Evolutionary conservation across 2,113 vertebrate genomes (phyloP).

Genomic region (Takifugu bimaculatus): DNA sequence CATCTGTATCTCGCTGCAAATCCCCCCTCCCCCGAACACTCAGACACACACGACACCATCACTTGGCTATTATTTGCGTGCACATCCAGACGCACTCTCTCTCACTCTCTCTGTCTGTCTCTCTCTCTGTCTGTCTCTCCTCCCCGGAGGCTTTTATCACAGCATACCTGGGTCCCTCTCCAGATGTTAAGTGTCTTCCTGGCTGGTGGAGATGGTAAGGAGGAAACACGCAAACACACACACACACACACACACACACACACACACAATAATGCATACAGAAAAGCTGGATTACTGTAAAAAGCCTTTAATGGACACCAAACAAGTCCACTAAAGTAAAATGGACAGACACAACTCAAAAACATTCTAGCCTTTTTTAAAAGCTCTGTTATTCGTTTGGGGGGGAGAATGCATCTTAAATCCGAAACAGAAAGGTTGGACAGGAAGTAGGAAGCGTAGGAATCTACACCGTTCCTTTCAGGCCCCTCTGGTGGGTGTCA

Average conservation of each 20-base stretch:
- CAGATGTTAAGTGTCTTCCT: conserved; percentile 51
- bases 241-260: conserved; percentile 13
- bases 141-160: conserved; percentile 47
- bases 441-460: too few relatives aligned
- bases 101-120: conserved; percentile 6
- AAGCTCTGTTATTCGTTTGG: too few relatives aligned
- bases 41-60: conserved; percentile 28
- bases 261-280: conserved; percentile 11
- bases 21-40: conserved; percentile 25
- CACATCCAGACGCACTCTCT: conserved; percentile 2
- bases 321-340: background rate
- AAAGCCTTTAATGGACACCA: conserved; percentile 14
- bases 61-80: conserved; percentile 21
- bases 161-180: conserved; percentile 37
- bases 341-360: conserved; percentile 13
- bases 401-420: too few relatives aligned
- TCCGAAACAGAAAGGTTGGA: too few relatives aligned
- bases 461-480: background rate
- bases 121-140: conserved; percentile 9
- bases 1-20: conserved; percentile 28
- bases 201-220: conserved; percentile 39
- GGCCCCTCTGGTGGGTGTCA: conserved; percentile 7
- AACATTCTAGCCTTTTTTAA: background rate
- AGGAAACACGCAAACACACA: conserved; percentile 18
- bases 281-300: conserved; percentile 27